A percentile compares a stretch with the other conserved stretches of the same genome.
Conservation (phyloP, 2,797 vertebrate species). For the Sebastes itinus region DNA sequence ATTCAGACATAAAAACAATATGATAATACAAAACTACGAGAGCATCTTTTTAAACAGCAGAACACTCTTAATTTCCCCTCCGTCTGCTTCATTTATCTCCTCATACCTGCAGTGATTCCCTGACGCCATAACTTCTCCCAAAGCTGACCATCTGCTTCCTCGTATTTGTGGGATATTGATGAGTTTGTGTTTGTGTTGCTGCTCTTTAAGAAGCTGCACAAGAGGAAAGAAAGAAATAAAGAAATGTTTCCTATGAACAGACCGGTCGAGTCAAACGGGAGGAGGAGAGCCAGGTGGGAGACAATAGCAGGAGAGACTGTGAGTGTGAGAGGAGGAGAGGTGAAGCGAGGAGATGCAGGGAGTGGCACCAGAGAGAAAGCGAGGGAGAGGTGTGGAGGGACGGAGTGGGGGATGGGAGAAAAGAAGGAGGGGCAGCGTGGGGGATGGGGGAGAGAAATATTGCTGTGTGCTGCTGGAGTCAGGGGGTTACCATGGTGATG, state of each 20-base stretch:
- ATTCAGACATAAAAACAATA: background rate
- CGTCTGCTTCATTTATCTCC: background rate
- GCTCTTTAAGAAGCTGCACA: background rate
- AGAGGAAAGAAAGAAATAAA: background rate
- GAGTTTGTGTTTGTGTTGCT: constrained; percentile 1
- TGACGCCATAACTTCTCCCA: background rate
- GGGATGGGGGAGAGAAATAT: constrained; percentile 60
- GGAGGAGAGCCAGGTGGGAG: constrained; percentile 12
- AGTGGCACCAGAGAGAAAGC: constrained; percentile 62
- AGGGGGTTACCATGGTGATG: constrained; percentile 73
- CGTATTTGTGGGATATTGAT: background rate
- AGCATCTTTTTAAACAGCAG: background rate
- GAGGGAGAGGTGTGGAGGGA: constrained; percentile 55
- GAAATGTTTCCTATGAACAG: background rate
- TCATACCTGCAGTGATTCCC: background rate
- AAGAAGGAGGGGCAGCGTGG: constrained; percentile 49
- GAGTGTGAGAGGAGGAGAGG: constrained; percentile 10
- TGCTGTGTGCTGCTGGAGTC: constrained; percentile 64
- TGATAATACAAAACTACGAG: background rate
- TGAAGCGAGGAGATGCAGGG: constrained; percentile 63
- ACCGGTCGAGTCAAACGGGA: background rate
- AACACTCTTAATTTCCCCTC: background rate
- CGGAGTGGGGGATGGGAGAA: constrained; percentile 66
- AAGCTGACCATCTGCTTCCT: constrained; percentile 27
- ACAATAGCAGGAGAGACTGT: constrained; percentile 29